Conservation (phyloP, 2,888 invertebrate species). For the Eulithis prunata region DNA sequence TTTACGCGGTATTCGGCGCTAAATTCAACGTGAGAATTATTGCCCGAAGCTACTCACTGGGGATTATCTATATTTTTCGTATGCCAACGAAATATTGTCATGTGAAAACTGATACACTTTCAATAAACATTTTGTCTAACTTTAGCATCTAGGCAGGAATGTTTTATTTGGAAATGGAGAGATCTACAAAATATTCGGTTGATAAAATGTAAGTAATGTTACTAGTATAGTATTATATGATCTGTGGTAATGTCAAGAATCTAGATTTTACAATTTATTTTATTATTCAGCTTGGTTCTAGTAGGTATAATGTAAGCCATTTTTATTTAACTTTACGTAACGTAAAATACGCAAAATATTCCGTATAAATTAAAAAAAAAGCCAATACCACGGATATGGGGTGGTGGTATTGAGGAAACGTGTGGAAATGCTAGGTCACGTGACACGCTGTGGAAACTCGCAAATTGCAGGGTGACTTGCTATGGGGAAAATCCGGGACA, state of each 20-base stretch:
- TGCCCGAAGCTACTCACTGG: conserved; percentile 38
- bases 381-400: no score
- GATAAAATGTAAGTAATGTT: not conserved
- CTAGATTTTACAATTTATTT: no score
- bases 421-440: conserved; percentile 34
- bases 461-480: conserved; percentile 32
- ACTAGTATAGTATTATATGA: no score
- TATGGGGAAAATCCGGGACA: conserved; percentile 19
- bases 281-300: no score
- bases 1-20: conserved; percentile 41
- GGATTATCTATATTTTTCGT: conserved; percentile 45
- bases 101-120: conserved; percentile 13
- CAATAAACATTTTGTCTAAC: conserved; percentile 2
- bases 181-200: not conserved
- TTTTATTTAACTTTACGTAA: no score
- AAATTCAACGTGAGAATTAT: conserved; percentile 43
- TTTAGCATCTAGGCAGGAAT: not conserved
- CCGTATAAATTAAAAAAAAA: no score
- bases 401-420: conserved; percentile 12
- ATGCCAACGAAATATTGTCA: conserved; percentile 32
- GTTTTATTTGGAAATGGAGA: not conserved
- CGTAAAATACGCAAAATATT: no score
- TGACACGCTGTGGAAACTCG: conserved; percentile 24
- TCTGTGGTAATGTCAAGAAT: no score
- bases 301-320: no score